These are phyloP conservation scores for Cylas formicarius DNA, from an alignment of 1,140 invertebrate species.

Conservation along the genomic window DNA sequence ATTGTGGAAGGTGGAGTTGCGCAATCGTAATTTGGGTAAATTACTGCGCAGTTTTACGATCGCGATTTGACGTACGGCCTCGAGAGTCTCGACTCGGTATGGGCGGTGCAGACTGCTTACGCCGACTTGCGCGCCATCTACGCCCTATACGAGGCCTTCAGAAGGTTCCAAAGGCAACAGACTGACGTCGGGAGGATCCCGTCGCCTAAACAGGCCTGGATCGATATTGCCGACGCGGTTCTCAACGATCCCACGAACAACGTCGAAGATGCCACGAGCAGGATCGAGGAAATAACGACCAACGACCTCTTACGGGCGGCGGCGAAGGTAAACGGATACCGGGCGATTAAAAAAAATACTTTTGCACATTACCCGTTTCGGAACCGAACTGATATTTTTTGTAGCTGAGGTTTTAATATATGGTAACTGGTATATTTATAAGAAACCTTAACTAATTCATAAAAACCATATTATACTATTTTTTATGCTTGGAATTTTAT, in stretches of 20 bases:
- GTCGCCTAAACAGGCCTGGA: constrained; percentile 48
- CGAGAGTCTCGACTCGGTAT: constrained; percentile 44
- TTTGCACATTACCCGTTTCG: no score
- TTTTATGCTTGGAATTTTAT: no score
- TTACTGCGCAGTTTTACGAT: no score
- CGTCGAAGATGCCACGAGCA: constrained; percentile 44
- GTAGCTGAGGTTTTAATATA: no score
- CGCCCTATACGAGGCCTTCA: constrained; percentile 52
- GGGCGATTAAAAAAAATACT: no score
- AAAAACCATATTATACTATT: no score
- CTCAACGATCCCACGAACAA: constrained; percentile 50
- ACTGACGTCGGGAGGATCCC: constrained; percentile 42
- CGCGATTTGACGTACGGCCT: constrained; percentile 38
- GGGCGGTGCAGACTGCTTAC: constrained; percentile 49
- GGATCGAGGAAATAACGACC: constrained; percentile 48
- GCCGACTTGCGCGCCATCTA: constrained; percentile 49
- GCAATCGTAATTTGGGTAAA: no score
- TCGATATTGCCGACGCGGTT: constrained; percentile 54
- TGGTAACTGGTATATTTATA: no score
- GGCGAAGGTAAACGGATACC: constrained; percentile 51
- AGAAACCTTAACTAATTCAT: no score
- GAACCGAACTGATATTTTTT: no score
- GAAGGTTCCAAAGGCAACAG: constrained; percentile 49
- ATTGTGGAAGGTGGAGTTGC: no score
- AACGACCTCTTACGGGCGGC: constrained; percentile 55